Evolutionary conservation across 2,113 vertebrate genomes (phyloP), one percentile per base, ranked within the genome.

Genomic region (Microtus ochrogaster): DNA sequence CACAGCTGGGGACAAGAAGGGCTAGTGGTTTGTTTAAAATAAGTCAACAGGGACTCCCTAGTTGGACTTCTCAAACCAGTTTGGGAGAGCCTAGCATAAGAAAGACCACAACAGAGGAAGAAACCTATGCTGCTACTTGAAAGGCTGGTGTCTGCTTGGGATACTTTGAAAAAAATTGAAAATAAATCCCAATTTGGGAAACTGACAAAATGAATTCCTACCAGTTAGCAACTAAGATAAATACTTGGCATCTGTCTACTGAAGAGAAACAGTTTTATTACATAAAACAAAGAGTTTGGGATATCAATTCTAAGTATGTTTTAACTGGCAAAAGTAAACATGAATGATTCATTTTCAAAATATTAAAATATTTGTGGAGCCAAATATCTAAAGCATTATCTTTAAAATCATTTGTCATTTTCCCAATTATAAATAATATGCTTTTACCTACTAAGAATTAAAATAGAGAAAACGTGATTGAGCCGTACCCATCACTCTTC

Each of bases 251-350:
- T 90, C 52, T 11, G 30, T 74, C 81, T 81, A 22, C 72, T 89
- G 33, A 63, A 47, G 17, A 90, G 17, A 86, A 94, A 94, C 22
- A 90, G 3, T 73, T 95, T 12, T 22, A 36, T 55, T 79, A 79
- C 3, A 17, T 63, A 47, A 83, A 93, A 78, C 11, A 66, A 1
- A 41, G 72, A 72, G 14, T 74, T 90, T 19, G 61, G 78, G 39
- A n/a, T 76, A 84, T 58, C 49, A 74, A 58, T 92, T 93, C 70
- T 47, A 94, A 96, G 83, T 72, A 87, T 85, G 89, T 94, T 91
- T 52, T 94, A 3, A 68, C 63, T 72, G 44, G 86, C n/a, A 89
- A 82, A 36, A 68, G 12, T 63, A 74, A 10, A 96, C 85, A 70
- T 22, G 21, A 93, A 66, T 44, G 19, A 49, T 73, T 89, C 58